Evolutionary conservation across 2,113 vertebrate genomes (phyloP).

Genomic region (Dunckerocampus dactyliophorus): DNA sequence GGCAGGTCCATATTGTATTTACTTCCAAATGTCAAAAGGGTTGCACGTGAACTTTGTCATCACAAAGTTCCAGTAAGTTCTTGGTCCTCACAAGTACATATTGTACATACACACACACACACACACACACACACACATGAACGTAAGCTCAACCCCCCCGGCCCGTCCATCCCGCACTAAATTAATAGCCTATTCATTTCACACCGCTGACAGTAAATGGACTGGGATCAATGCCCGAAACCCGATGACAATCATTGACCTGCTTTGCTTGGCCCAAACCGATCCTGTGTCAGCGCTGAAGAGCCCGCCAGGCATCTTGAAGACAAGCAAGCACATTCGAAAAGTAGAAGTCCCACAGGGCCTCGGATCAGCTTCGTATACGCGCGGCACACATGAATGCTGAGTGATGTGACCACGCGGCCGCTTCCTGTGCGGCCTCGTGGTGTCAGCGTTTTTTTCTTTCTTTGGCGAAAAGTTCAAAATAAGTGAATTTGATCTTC

Average conservation of each 20-base stretch:
- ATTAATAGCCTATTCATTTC: constrained; percentile 56
- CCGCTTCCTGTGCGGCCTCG: neutral
- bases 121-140: neutral
- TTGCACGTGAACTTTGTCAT: no score
- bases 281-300: constrained; percentile 8
- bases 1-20: no score
- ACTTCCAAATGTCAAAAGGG: no score
- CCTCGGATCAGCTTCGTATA: neutral
- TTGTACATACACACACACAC: neutral
- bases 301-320: neutral
- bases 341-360: neutral
- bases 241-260: constrained; percentile 42
- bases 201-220: constrained; percentile 51
- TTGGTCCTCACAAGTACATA: neutral
- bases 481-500: no score
- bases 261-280: constrained; percentile 27
- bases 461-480: neutral
- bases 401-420: neutral
- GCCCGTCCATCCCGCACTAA: constrained; percentile 28
- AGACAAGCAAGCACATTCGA: neutral
- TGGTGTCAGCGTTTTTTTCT: neutral
- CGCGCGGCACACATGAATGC: neutral
- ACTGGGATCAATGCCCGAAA: constrained; percentile 57
- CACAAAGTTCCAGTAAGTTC: no score
- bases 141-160: neutral